Percentiles rank a stretch among this genome's conserved stretches.
These are phyloP conservation scores for Alouatta palliata DNA, from an alignment of 2,113 vertebrate species.

Conservation along the genomic window DNA sequence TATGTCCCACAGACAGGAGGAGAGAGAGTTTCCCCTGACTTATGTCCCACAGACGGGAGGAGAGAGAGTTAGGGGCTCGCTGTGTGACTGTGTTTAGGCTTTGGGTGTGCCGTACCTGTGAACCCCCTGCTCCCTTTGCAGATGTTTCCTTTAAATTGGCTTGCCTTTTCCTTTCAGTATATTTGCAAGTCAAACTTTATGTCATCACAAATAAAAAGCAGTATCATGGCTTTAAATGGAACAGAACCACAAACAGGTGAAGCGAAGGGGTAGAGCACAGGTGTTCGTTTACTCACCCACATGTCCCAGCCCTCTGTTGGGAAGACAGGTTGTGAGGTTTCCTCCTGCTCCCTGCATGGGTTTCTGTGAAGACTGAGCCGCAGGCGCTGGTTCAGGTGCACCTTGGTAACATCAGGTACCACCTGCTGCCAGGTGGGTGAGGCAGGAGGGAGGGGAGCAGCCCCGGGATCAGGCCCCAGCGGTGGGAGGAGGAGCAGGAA, in stretches of 20 bases:
- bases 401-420: not conserved
- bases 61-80: not conserved
- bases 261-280: not conserved
- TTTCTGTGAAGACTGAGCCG: not conserved
- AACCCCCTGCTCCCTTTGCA: not conserved
- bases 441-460: not conserved
- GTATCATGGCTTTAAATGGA: not conserved
- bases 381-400: too few relatives aligned
- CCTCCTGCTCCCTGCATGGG: not conserved
- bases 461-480: too few relatives aligned
- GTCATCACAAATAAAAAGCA: not conserved
- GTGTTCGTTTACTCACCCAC: not conserved
- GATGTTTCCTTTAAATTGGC: not conserved
- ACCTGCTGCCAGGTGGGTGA: not conserved
- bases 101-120: not conserved
- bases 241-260: not conserved
- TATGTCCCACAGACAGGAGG: too few relatives aligned
- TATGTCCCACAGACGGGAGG: not conserved
- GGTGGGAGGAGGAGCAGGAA: not conserved
- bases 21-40: not conserved
- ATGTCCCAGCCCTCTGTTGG: accelerated
- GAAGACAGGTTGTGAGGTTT: too few relatives aligned
- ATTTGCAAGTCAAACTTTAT: not conserved
- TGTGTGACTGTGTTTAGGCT: not conserved
- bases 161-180: not conserved